These are phyloP conservation scores for Drosophila gaucha DNA, from an alignment of 2,888 invertebrate genomes.

Conservation along the genomic window DNA sequence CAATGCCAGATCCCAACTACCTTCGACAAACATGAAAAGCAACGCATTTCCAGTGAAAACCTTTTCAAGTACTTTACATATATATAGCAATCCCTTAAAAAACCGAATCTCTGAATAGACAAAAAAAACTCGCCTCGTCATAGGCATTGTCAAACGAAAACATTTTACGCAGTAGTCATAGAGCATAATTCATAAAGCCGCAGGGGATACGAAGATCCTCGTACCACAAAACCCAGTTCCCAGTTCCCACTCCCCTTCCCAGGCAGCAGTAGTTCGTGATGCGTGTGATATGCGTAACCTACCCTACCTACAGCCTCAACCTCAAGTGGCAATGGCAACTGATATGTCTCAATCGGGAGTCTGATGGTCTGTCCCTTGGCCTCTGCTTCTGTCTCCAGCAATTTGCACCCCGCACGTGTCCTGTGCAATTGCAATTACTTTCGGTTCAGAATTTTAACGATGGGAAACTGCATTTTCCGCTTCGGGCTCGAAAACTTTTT, in stretches of 20 bases:
- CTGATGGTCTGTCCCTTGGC: neutral
- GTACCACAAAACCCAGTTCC: conserved; percentile 15
- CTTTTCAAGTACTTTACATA: conserved; percentile 64
- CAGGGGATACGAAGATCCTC: conserved; percentile 59
- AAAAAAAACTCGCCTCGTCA: conserved; percentile 48
- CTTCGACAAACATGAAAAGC: conserved; percentile 39
- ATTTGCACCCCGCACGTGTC: conserved; percentile 74
- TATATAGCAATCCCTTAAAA: too few species aligned
- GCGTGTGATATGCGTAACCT: conserved; percentile 58
- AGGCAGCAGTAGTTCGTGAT: conserved; percentile 11
- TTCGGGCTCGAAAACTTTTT: conserved; percentile 31
- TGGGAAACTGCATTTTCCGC: conserved; percentile 61
- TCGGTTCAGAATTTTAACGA: conserved; percentile 65
- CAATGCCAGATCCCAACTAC: conserved; percentile 33
- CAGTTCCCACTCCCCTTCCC: conserved; percentile 3
- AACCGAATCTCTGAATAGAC: conserved; percentile 34
- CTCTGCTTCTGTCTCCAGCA: conserved; percentile 25
- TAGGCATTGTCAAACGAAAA: conserved; percentile 51
- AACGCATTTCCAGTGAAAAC: conserved; percentile 53
- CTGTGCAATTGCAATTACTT: conserved; percentile 70
- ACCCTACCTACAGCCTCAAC: conserved; percentile 52
- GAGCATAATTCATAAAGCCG: conserved; percentile 70
- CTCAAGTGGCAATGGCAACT: conserved; percentile 60
- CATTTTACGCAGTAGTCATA: conserved; percentile 64
- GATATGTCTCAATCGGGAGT: conserved; percentile 71